Percentiles rank a stretch among this genome's conserved stretches.
Conservation (phyloP, 2,797 vertebrate genomes). For the Paedocypris micromegethes region DNA sequence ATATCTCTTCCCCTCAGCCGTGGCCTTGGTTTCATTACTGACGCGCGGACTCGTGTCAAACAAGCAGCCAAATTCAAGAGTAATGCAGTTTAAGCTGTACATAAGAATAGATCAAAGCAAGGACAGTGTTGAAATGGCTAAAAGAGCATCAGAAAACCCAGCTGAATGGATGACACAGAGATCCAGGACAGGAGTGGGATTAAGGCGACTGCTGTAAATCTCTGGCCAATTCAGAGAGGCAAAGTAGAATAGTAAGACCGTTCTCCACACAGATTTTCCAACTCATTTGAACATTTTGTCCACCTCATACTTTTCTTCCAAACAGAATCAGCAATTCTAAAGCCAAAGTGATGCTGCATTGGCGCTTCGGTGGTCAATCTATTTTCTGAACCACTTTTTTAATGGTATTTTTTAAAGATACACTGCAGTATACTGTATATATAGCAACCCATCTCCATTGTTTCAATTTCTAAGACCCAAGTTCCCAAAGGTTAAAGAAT, state of each 20-base stretch:
- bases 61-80: conserved; percentile 32
- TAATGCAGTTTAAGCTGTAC: conserved; percentile 37
- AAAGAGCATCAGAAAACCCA: conserved; percentile 50
- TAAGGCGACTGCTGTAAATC: not conserved
- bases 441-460: no score
- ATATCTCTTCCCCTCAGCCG: conserved; percentile 32
- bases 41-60: conserved; percentile 17
- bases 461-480: no score
- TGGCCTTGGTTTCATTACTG: conserved; percentile 18
- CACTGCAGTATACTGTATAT: no score
- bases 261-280: no score
- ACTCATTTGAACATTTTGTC: no score
- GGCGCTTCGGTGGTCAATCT: no score
- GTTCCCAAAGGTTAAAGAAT: no score
- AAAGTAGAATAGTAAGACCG: not conserved
- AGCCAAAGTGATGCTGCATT: no score
- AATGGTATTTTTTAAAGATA: no score
- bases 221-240: not conserved
- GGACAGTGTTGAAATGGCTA: conserved; percentile 48
- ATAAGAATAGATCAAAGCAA: conserved; percentile 33
- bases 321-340: no score
- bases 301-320: no score
- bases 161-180: conserved; percentile 1
- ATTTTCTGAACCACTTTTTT: no score
- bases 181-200: conserved; percentile 13